Evolutionary conservation across 2,888 invertebrate genomes (phyloP), one percentile per base, ranked within the genome.

Genomic region (Theretra japonica): DNA sequence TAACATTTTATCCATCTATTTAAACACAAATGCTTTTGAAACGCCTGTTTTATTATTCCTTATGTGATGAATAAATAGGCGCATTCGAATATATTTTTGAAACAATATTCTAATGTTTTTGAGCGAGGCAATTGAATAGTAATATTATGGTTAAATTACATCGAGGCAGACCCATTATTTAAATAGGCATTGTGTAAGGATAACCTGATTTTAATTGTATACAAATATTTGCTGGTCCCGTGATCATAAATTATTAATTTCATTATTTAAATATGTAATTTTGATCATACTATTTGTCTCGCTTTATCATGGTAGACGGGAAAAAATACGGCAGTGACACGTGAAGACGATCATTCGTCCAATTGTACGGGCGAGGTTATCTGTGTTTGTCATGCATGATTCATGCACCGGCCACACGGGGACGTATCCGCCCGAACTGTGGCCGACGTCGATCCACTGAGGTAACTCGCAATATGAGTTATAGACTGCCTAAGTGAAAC

Each of bases 381-480:
- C 76, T 82, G 79, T 79, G 82, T 85, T 83, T 84, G 84, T 86
- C 85, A 84, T 83, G 82, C 80, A 83, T 90, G 88, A 91, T 82
- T 89, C 88, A 90, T 82, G 75, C 75, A 73, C 76, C 77, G 74
- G 76, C 76, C 81, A 80, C 75, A 74, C 81, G 82, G 83, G 80
- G 77, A 77, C 78, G 72, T 72, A 76, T 72, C 76, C 74, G 75
- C 77, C 73, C 72, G 72, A 72, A 65, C 65, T 48, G 75, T 71
- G n/a, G 72, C 71, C 53, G 62, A 53, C 72, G 73, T 68, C 41
- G 15, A 59, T 11, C 19, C 28, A 17, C 41, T n/a, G 21, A 62
- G 21, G 33, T 41, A 62, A 7, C 11, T 41, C n/a, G 21, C 41
- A 15, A 3, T 41, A 6, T 15, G 33, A 62, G 15, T 15, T 23